Evolutionary conservation across 2,797 vertebrate species (phyloP), one percentile per base, ranked within the genome.

Genomic region (Anas acuta): DNA sequence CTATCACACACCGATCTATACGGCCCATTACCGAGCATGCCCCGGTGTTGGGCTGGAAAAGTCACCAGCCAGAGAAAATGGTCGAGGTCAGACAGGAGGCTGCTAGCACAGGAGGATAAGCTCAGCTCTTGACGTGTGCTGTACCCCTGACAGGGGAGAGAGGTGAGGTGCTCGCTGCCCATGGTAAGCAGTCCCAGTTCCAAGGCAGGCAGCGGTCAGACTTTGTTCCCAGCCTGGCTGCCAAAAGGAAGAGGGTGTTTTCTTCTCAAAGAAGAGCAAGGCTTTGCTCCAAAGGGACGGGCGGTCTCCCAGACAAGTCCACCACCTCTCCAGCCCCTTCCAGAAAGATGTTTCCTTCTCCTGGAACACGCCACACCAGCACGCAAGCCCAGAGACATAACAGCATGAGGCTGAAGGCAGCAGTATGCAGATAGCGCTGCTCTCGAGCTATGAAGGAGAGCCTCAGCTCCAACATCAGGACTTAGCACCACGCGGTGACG

Each of bases 41-140:
- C 37, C 41, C 2, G 7, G 28, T 35, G 54, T 2, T 0, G 37
- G 51, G 74, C 45, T 89, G 76, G 84, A 79, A 93, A 90, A 86
- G 66, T 39, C 2, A 2, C 8, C 49, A 5, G 62, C n/a, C 0
- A 0, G 41, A 45, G 60, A 57, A 72, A 79, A 54, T 0, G 1
- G 35, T 8, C 25, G 18, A 41, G 58, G 23, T 13, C 47, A 15
- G 35, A 35, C 72, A 58, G 12, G 30, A n/a, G 28, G 23, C 0
- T 64, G 30, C 22, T 18, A 2, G 22, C 7, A 7, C 0, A 2
- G 43, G 20, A 64, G 35, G 66, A 76, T 4, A 17, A 15, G 61
- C 32, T 32, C 3, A 1, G 33, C 23, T 22, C 28, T 26, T 1
- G 26, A 28, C 72, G 33, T 39, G 89, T 57, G 7, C 4, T 28